Conservation (phyloP, 2,113 vertebrate genomes). For the Lanius ludovicianus region DNA sequence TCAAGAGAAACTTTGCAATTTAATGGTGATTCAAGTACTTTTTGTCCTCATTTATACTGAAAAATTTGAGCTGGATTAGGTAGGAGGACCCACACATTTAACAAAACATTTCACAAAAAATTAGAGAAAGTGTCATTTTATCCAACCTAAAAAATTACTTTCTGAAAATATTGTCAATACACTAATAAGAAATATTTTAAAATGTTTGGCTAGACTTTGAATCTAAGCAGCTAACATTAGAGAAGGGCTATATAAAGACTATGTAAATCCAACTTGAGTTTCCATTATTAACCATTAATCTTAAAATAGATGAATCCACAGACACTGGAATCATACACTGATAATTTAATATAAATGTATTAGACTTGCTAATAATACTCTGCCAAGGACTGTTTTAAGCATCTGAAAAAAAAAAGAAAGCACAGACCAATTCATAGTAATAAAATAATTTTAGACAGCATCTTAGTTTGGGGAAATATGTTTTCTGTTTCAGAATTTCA, state of each 20-base stretch:
- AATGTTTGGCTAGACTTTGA: not conserved
- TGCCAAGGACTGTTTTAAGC: not conserved
- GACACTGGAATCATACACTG: not conserved
- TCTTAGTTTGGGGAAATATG: constrained; percentile 20
- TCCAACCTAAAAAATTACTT: not conserved
- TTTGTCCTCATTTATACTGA: not conserved
- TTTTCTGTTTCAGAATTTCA: constrained; percentile 32
- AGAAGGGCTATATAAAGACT: not conserved
- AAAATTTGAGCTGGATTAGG: not conserved
- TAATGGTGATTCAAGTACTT: not conserved
- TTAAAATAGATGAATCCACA: not conserved
- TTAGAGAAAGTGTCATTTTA: not conserved
- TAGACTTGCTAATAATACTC: not conserved
- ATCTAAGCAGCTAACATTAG: not conserved
- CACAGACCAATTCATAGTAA: not conserved
- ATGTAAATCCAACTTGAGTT: constrained; percentile 5
- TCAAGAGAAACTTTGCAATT: not conserved
- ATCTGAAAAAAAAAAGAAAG: not conserved
- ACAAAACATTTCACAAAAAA: not conserved
- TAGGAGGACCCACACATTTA: not conserved
- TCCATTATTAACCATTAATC: constrained; percentile 33
- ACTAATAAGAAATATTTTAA: not conserved
- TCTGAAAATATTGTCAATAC: not conserved
- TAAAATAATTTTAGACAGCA: not conserved
- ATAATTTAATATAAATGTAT: constrained; percentile 10